These are phyloP conservation scores for Nomada fucata DNA, from an alignment of 2,888 invertebrate species.

Conservation along the genomic window DNA sequence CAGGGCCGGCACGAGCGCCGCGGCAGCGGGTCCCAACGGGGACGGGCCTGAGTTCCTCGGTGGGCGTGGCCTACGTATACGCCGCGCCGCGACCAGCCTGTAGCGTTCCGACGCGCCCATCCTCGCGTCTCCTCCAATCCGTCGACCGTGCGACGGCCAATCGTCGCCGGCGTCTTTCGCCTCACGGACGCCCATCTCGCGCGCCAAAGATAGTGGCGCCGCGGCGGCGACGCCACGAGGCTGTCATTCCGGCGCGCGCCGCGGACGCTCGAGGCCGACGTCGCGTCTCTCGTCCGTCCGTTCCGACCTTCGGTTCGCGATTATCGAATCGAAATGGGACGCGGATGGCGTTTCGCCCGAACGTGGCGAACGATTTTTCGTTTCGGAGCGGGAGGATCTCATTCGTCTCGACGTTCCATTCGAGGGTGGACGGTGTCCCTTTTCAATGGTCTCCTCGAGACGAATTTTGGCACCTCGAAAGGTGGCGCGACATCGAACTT, in stretches of 20 bases:
- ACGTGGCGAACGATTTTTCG: neutral
- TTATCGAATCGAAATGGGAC: no score
- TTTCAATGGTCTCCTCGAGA: no score
- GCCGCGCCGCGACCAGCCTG: conserved; percentile 66
- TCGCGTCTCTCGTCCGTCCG: conserved; percentile 37
- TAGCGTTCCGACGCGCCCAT: conserved; percentile 66
- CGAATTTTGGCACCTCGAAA: no score
- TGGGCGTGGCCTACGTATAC: conserved; percentile 66
- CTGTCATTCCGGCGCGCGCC: conserved; percentile 80
- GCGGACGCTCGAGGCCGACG: conserved; percentile 60
- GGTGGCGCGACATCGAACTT: no score
- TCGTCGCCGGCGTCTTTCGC: conserved; percentile 58
- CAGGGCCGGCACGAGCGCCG: conserved; percentile 82
- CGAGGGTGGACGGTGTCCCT: no score
- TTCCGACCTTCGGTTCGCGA: conserved; percentile 6
- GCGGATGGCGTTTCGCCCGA: no score
- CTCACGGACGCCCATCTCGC: conserved; percentile 52
- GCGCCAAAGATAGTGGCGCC: conserved; percentile 79
- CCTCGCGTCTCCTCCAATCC: conserved; percentile 59
- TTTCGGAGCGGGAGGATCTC: neutral
- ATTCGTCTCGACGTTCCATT: no score
- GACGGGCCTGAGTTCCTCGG: conserved; percentile 72
- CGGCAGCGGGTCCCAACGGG: conserved; percentile 82
- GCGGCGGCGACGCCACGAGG: conserved; percentile 73
- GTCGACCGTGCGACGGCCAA: conserved; percentile 34